phyloP scores from a whole-genome alignment of 2,888 invertebrate genomes.

The Phyto melanocephala region DNA sequence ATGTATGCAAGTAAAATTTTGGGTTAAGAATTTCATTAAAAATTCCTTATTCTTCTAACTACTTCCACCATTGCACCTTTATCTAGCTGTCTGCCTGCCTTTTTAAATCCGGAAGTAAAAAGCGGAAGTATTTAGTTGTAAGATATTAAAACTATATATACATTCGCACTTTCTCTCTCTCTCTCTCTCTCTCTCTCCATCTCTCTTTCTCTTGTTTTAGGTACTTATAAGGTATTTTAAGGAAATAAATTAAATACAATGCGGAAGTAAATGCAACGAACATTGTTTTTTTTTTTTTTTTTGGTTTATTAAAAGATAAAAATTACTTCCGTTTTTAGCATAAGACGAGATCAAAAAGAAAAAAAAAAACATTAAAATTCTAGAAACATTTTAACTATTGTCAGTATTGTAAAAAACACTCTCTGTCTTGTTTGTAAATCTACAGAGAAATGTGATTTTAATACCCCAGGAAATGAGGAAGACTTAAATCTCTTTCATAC shows the following conservation, averaged over 20 bases:
- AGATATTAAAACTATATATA: conserved; percentile 16
- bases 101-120: conserved; percentile 58
- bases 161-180: neutral
- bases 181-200: neutral
- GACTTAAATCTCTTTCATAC: too few species aligned
- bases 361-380: neutral
- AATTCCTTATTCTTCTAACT: neutral
- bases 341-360: too few species aligned
- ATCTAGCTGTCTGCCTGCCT: neutral
- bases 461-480: too few species aligned
- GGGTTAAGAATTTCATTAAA: conserved; percentile 25
- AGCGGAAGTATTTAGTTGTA: conserved; percentile 46
- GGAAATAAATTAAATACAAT: conserved; percentile 35
- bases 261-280: conserved; percentile 56
- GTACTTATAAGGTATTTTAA: neutral
- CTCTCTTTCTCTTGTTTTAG: neutral
- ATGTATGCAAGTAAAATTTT: too few species aligned
- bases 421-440: too few species aligned
- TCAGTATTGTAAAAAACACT: too few species aligned
- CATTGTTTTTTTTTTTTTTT: conserved; percentile 2
- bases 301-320: conserved; percentile 29
- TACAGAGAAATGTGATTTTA: too few species aligned
- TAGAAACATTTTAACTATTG: conserved; percentile 5
- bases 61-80: conserved; percentile 1
- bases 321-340: conserved; percentile 53